These are phyloP conservation scores for Rhabdornis inornatus DNA, from an alignment of 2,113 vertebrate genomes.

Conservation along the genomic window DNA sequence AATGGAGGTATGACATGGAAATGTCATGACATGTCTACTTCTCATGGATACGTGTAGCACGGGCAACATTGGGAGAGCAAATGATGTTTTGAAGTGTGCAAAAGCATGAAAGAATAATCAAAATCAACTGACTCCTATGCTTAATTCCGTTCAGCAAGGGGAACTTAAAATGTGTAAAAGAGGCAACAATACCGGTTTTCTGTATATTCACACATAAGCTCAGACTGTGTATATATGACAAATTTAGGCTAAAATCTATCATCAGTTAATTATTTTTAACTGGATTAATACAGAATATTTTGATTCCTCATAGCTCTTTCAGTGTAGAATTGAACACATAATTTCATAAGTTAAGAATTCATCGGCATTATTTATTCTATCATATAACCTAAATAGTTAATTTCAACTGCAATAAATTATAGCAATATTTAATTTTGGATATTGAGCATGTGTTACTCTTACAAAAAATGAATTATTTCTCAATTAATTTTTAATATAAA, in stretches of 20 bases:
- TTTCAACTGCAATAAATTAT: neutral
- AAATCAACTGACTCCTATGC: neutral
- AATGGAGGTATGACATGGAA: neutral
- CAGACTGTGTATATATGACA: neutral
- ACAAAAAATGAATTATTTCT: neutral
- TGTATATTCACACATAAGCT: neutral
- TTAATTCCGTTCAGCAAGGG: neutral
- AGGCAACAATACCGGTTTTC: neutral
- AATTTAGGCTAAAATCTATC: neutral
- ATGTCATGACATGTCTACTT: neutral
- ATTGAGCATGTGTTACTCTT: neutral
- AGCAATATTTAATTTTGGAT: neutral
- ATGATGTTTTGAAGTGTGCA: neutral
- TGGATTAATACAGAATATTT: neutral
- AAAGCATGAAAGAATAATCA: neutral
- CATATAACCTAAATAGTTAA: neutral
- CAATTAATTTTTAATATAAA: neutral
- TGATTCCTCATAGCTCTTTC: neutral
- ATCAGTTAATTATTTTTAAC: neutral
- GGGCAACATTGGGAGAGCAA: fast-evolving
- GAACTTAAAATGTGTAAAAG: neutral
- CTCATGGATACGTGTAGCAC: neutral
- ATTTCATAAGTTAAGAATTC: neutral
- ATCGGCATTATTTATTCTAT: neutral
- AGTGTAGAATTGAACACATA: neutral